These are phyloP conservation scores for Melipona quadrifasciata DNA, from an alignment of 1,140 invertebrate genomes.

Conservation along the genomic window DNA sequence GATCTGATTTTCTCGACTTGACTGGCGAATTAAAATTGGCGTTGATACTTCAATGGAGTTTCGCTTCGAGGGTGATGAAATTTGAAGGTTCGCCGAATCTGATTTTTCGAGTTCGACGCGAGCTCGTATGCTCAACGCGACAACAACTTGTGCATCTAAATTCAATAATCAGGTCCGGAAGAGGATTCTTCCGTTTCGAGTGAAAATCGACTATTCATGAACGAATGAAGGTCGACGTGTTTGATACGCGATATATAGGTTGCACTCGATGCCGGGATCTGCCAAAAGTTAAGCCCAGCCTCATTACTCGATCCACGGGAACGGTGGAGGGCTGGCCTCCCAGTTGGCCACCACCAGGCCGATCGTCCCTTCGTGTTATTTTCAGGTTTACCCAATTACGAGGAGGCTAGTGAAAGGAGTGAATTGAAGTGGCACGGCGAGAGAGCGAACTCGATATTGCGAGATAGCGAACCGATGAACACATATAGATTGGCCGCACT, in stretches of 20 bases:
- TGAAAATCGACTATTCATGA: not conserved
- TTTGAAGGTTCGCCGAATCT: not conserved
- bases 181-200: not conserved
- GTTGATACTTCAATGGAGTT: too few species aligned
- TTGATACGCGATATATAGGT: not conserved
- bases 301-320: constrained; percentile 34
- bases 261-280: not conserved
- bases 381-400: constrained; percentile 48
- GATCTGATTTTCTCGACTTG: too few species aligned
- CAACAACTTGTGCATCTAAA: not conserved
- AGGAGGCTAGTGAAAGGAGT: constrained; percentile 16
- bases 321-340: not conserved
- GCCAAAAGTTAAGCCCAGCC: constrained; percentile 12
- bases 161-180: not conserved
- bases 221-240: not conserved
- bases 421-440: constrained; percentile 5
- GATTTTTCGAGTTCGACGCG: not conserved
- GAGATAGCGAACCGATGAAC: constrained; percentile 24
- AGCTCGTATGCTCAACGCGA: too few species aligned
- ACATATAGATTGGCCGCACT: constrained; percentile 10
- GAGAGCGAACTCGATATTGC: constrained; percentile 20
- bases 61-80: not conserved
- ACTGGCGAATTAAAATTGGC: not conserved
- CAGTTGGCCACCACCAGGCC: not conserved
- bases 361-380: constrained; percentile 36